Percentiles rank a stretch among this genome's conserved stretches.
Conservation (phyloP, 2,888 invertebrate species). For the Platynereis dumerilii region DNA sequence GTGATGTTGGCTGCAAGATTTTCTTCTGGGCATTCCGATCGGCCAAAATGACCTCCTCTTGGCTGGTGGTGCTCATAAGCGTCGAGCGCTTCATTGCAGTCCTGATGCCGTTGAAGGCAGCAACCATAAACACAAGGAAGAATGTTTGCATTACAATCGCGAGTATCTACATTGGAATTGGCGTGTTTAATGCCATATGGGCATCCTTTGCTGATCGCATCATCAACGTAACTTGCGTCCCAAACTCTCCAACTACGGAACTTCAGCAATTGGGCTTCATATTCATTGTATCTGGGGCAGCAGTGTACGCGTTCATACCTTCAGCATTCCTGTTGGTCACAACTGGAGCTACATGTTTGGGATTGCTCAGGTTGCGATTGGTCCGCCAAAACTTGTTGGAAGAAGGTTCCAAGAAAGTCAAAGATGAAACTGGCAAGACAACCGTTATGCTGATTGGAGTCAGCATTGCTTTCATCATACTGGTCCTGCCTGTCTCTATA, state of each 20-base stretch:
- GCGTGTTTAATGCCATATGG: slow-evolving; percentile 40
- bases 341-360: neutral
- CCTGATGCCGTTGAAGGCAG: slow-evolving; percentile 41
- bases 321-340: neutral
- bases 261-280: slow-evolving; percentile 32
- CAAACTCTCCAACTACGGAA: slow-evolving; percentile 33
- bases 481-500: slow-evolving; percentile 13
- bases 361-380: neutral
- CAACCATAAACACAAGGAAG: slow-evolving; percentile 37
- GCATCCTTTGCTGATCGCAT: slow-evolving; percentile 38
- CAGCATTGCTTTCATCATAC: slow-evolving; percentile 18
- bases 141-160: slow-evolving; percentile 31
- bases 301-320: slow-evolving; percentile 11
- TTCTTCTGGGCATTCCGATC: slow-evolving; percentile 42
- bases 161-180: slow-evolving; percentile 31
- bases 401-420: neutral
- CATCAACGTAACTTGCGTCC: slow-evolving; percentile 36
- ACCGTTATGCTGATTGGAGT: slow-evolving; percentile 11
- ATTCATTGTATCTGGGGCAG: neutral
- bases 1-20: slow-evolving; percentile 38
- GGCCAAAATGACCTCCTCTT: slow-evolving; percentile 46
- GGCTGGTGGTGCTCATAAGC: slow-evolving; percentile 44
- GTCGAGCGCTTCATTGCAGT: slow-evolving; percentile 46
- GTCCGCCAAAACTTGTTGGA: neutral
- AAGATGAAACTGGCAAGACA: slow-evolving; percentile 11